Conservation (phyloP, 2,888 invertebrate genomes). For the Timandra comae region DNA sequence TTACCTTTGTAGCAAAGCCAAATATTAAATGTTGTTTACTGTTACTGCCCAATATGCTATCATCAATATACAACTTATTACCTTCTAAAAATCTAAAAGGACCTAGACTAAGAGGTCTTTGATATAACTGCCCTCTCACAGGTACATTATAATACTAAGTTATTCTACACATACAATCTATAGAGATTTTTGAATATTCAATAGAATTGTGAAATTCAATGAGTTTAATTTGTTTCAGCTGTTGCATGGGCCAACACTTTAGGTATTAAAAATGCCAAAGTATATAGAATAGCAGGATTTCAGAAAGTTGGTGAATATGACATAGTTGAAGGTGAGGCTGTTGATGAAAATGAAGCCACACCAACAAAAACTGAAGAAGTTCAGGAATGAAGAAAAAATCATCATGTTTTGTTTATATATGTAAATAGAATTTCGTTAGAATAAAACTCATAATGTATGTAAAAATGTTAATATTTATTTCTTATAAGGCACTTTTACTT, state of each 20-base stretch:
- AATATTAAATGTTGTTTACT: no score
- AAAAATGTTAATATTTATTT: constrained; percentile 1
- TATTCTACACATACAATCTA: no score
- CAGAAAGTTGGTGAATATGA: constrained; percentile 64
- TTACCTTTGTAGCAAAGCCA: no score
- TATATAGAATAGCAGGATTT: constrained; percentile 73
- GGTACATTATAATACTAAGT: no score
- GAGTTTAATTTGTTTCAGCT: constrained; percentile 53
- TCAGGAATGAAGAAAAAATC: constrained; percentile 9
- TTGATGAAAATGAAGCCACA: constrained; percentile 24
- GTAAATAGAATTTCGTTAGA: background rate
- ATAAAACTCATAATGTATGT: background rate
- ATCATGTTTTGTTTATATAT: background rate
- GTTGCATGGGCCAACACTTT: constrained; percentile 75
- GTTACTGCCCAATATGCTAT: no score
- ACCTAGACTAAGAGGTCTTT: no score
- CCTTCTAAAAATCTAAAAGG: no score
- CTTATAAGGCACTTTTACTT: constrained; percentile 15
- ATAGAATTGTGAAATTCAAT: no score
- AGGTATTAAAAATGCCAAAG: constrained; percentile 75
- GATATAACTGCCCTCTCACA: no score
- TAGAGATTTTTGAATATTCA: no score
- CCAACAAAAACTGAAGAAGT: constrained; percentile 16
- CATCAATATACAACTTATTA: no score
- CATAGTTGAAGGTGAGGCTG: constrained; percentile 53